Evolutionary conservation across 2,888 invertebrate species (phyloP), one percentile per base, ranked within the genome.

Genomic region (Homarus gammarus): DNA sequence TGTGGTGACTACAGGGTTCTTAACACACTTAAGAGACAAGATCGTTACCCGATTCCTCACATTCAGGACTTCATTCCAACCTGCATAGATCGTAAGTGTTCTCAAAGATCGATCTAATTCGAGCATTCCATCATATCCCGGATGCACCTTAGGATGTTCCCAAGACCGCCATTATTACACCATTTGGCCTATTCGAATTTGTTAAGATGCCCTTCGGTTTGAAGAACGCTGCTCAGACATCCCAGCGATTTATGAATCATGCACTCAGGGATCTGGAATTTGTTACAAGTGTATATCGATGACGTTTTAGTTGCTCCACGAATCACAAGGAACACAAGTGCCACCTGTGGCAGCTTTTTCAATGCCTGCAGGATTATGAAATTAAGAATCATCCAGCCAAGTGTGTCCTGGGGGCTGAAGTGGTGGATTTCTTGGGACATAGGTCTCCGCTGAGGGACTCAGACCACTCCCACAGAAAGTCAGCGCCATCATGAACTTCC

Each of bases 51-150:
- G 0, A 89, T 93, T 89, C 93, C 94, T 1, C 92, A 93, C 31
- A 93, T 94, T 1, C 93, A 93, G 31, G 94, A 94, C 90, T 93
- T 93, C 15, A 5, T 15, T 15, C 8, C 8, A 8, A 8, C 6
- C 5, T 68, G 6, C 15, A 15, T 68, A 15, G 68, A 8, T 68
- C 15, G 33, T 8, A 68, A 15, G 15, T 78, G 6, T 93, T 93
- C 61, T 77, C 87, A 0, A 91, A 75, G n/a, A 38, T 93, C 3
- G 89, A 94, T 92, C 91, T 94, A 33, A 91, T 92, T 6, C 85
- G 92, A 36, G 94, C 93, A 0, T 94, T 93, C 84, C 93, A 93
- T 84, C 93, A 94, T 72, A 93, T 94, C 6, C 94, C 93, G 2
- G 92, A 94, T 0, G 91, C 87, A 3, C 73, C 89, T 3, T 93